These are phyloP conservation scores for Champsocephalus esox DNA, from an alignment of 2,797 vertebrate species.

Conservation along the genomic window DNA sequence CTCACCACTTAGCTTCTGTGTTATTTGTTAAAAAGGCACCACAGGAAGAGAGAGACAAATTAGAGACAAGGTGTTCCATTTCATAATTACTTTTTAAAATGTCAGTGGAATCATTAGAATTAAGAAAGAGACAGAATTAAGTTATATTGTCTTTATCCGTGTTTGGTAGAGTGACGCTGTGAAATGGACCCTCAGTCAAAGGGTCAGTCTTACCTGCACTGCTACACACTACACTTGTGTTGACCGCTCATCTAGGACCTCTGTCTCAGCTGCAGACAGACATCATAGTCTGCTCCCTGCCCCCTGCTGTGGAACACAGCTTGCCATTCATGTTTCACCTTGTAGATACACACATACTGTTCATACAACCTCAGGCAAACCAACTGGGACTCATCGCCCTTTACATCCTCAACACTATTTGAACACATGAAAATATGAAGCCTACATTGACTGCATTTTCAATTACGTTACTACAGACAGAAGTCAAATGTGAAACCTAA, in stretches of 20 bases:
- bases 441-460: constrained; percentile 18
- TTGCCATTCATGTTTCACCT: constrained; percentile 28
- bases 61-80: constrained; percentile 12
- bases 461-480: constrained; percentile 4
- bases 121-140: not conserved
- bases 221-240: constrained; percentile 5
- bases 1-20: not conserved
- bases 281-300: constrained; percentile 18
- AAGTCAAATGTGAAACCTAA: not conserved
- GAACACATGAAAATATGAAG: not conserved
- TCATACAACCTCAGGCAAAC: not conserved
- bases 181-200: not conserved
- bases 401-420: not conserved
- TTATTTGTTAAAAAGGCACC: constrained; percentile 28
- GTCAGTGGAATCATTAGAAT: constrained; percentile 23
- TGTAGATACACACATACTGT: not conserved
- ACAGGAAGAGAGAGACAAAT: constrained; percentile 19
- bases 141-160: not conserved
- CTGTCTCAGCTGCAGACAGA: constrained; percentile 20
- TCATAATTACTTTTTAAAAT: constrained; percentile 42
- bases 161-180: not conserved
- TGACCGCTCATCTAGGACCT: constrained; percentile 9
- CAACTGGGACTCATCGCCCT: not conserved
- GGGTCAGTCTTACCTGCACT: not conserved
- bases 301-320: constrained; percentile 23